These are phyloP conservation scores for Seira ritae DNA, from an alignment of 2,888 invertebrate genomes.

Conservation along the genomic window DNA sequence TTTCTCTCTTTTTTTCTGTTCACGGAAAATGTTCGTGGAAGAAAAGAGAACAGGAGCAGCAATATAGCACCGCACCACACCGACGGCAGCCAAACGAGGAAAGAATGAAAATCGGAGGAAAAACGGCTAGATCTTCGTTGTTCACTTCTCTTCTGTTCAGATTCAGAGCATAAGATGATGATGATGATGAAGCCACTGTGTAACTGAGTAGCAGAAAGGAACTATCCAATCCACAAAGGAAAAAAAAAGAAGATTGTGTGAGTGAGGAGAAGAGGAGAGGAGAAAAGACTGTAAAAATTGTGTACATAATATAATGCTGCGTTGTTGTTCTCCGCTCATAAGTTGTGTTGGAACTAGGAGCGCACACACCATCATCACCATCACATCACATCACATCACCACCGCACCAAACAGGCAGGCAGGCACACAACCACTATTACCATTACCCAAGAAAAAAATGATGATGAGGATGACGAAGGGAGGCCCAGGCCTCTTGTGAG, in stretches of 20 bases:
- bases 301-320: neutral
- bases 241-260: neutral
- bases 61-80: slow-evolving; percentile 1
- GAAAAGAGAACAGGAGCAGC: neutral
- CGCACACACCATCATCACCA: neutral
- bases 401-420: too few species aligned
- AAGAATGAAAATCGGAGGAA: slow-evolving; percentile 46
- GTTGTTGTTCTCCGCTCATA: neutral
- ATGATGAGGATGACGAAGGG: too few species aligned
- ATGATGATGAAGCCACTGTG: slow-evolving; percentile 31
- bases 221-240: neutral
- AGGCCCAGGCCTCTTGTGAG: too few species aligned
- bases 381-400: too few species aligned
- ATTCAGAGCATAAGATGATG: slow-evolving; percentile 8
- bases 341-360: slow-evolving; percentile 4
- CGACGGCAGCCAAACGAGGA: slow-evolving; percentile 57
- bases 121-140: slow-evolving; percentile 27
- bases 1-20: too few species aligned
- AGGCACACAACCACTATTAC: too few species aligned
- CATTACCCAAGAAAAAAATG: too few species aligned
- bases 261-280: neutral
- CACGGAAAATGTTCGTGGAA: too few species aligned
- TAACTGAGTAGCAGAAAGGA: too few species aligned
- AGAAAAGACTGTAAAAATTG: too few species aligned
- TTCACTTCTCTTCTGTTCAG: too few species aligned